These are phyloP conservation scores for Phanerotoma sp. DNA, from an alignment of 2,888 invertebrate genomes.

Conservation along the genomic window DNA sequence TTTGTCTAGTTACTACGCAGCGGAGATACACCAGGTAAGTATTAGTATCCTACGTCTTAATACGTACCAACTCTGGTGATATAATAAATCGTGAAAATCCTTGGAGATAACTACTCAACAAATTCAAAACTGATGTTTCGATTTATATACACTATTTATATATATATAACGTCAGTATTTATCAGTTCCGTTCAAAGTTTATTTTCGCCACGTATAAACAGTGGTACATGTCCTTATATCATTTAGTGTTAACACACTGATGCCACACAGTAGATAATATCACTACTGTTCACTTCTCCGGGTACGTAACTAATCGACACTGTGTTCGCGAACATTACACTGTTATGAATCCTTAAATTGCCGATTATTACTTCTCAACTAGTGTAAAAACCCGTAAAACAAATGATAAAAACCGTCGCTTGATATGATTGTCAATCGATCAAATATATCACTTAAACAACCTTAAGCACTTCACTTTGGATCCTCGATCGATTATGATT, in stretches of 20 bases:
- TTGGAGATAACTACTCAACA: neutral
- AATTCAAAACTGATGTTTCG: no score
- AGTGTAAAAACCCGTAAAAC: no score
- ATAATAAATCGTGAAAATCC: neutral
- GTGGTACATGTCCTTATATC: neutral
- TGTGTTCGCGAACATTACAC: neutral
- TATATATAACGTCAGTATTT: neutral
- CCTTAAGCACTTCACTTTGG: no score
- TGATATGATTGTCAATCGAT: no score
- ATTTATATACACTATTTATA: no score
- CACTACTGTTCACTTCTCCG: neutral
- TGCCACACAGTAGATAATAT: neutral
- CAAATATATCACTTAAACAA: no score
- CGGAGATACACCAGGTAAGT: neutral
- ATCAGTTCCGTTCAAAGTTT: neutral
- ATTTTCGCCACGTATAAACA: neutral
- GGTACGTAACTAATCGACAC: neutral
- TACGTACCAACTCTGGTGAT: no score
- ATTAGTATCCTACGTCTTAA: neutral
- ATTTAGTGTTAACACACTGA: neutral
- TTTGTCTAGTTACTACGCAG: slow-evolving; percentile 33
- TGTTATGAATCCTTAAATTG: neutral
- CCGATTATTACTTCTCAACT: neutral
- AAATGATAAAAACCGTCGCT: no score
- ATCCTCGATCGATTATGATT: no score